Evolutionary conservation across 2,113 vertebrate species (phyloP), one percentile per base, ranked within the genome.

Genomic region (Sceloporus tristichus): DNA sequence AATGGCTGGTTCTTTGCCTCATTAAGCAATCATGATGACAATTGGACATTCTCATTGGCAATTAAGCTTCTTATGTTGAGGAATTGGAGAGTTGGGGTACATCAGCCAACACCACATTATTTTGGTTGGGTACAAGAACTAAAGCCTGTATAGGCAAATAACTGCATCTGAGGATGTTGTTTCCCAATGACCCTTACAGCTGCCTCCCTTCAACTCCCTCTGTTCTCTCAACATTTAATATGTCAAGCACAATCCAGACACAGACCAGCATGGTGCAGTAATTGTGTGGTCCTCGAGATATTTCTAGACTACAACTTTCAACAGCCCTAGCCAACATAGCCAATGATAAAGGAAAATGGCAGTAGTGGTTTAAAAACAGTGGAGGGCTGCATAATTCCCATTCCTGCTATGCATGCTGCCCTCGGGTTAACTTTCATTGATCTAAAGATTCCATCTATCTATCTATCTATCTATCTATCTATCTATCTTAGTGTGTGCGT

Each of bases 1-100:
- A 85, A 73, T 85, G 84, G 56, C 84, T 85, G 56, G 73, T 76
- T 85, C 84, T 85, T 85, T 76, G 84, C 84, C 59, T 65, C 84
- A 85, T 85, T 85, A 85, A 85, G 84, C 84, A 85, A 76, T 85
- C 73, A 42, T 77, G n/a, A 77, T 65, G 73, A 48, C 56, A 42
- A 62, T 77, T 85, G 84, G 84, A 19, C 84, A 77, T 85, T 40
- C 71, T 40, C 71, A 27, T 62, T 77, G 84, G 62, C 84, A 85
- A 85, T 76, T 85, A 85, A 38, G 54, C 54, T 85, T 85, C 84
- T 53, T 38, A 65, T 76, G 79, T 65, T 48, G 86, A 48, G 73
- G 29, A 73, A 87, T 65, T 59, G 71, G 21, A 29, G 86, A 29
- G 59, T 76, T 48, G 75, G 19, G 56, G 38, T 40, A 74, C 27